These are phyloP conservation scores for Pseudorhiza aurosa DNA, from an alignment of 30 jellyfish, hydroid and myxozoan species.

Conservation along the genomic window DNA sequence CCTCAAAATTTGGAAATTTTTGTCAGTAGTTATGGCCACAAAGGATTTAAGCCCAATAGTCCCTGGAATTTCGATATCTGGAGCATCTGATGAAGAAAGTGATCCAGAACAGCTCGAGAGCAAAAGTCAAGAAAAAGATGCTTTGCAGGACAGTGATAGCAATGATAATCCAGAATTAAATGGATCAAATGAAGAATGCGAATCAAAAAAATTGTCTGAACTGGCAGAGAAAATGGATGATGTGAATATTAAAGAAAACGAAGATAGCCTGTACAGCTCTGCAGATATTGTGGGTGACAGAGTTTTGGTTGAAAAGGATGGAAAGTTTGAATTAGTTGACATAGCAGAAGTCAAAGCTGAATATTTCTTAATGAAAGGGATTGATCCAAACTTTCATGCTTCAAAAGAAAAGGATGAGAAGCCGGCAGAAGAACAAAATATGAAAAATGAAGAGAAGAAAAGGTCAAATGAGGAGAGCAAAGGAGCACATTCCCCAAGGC, in stretches of 20 bases:
- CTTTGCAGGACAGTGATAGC: background rate
- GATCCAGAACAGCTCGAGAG: background rate
- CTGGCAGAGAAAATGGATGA: conserved; percentile 6
- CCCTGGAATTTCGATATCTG: conserved; percentile 66
- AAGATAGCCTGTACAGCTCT: background rate
- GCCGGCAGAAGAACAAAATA: background rate
- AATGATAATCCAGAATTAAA: background rate
- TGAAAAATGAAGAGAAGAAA: background rate
- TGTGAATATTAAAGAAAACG: conserved; percentile 13
- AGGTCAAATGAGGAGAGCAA: background rate
- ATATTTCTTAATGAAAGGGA: conserved; percentile 58
- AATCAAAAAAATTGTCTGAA: background rate
- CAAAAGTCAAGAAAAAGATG: background rate
- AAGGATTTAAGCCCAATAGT: background rate
- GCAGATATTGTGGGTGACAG: conserved; percentile 65
- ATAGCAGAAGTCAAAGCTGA: conserved; percentile 81
- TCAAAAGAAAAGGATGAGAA: background rate
- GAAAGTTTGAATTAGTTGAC: conserved; percentile 91
- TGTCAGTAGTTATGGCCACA: conserved; percentile 23
- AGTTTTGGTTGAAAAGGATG: conserved; percentile 87
- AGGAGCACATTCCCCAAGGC: conserved; percentile 28
- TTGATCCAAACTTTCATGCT: background rate
- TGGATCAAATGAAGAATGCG: background rate
- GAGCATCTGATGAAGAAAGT: conserved; percentile 41
- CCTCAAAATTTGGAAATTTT: too few relatives aligned